Conservation (phyloP, 1,140 invertebrate species). For the Drosophila varians region DNA sequence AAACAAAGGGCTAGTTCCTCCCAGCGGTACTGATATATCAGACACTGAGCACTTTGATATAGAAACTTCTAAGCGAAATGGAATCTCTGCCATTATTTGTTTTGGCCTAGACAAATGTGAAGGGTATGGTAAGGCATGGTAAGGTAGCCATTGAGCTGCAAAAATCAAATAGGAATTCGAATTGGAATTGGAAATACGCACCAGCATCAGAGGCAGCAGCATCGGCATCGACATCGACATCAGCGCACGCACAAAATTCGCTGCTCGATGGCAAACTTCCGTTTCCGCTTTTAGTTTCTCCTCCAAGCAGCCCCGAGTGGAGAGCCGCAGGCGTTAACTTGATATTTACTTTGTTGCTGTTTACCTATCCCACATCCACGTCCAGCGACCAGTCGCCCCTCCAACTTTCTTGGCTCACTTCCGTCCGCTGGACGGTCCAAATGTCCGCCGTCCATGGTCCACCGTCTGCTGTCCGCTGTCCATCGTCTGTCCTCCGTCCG, state of each 20-base stretch:
- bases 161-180: constrained; percentile 44
- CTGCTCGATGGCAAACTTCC: constrained; percentile 70
- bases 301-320: constrained; percentile 36
- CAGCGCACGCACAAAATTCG: constrained; percentile 54
- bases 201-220: neutral
- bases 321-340: constrained; percentile 77
- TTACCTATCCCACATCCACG: constrained; percentile 56
- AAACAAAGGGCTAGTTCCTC: constrained; percentile 35
- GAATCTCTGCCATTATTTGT: constrained; percentile 54
- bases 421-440: constrained; percentile 30
- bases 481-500: constrained; percentile 12
- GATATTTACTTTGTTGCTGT: constrained; percentile 81
- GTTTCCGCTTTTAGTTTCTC: constrained; percentile 78
- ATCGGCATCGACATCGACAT: neutral
- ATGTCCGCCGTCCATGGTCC: constrained; percentile 1
- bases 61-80: constrained; percentile 38
- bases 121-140: neutral
- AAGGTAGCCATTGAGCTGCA: constrained; percentile 49
- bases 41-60: constrained; percentile 43
- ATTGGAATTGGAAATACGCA: constrained; percentile 48
- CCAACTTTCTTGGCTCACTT: constrained; percentile 65
- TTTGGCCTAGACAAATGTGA: constrained; percentile 36
- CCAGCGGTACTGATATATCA: constrained; percentile 38
- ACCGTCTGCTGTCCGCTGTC: constrained; percentile 11
- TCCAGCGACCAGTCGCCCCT: constrained; percentile 19